Base-by-base conservation (phyloP, 2,888 invertebrate species). In the Galerucella nymphaeae region DNA sequence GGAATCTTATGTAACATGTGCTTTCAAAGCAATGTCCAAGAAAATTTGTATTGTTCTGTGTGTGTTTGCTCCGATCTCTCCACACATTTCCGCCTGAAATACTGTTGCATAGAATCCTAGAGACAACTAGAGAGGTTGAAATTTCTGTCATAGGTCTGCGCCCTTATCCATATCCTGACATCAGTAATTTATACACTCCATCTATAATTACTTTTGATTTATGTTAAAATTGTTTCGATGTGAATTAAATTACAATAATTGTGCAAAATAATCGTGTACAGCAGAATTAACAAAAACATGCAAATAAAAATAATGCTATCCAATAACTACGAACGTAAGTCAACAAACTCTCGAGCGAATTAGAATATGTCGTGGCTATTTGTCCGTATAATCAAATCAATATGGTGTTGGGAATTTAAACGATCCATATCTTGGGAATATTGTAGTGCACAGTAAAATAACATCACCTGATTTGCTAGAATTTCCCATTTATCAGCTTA, bases 301-400 rank as follows among this genome's bases (percentile, higher is more conserved):
- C 6, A 48, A 14, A 6, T 48, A n/a, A 48, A 48, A 48, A 16
- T 48, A 48, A 48, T 48, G 8, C n/a, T 48, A n/a, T n/a, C 48
- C 48, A 48, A 48, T 48, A 48, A n/a, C n/a, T 53, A 53, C 18
- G 53, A 18, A 53, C 18, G 16, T 53, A 18, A 53, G 53, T 18
- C 53, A 18, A 18, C 18, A 53, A 53, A 53, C 58, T 23, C 14
- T 57, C 58, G 23, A 16, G 30, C 30, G 58, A 58, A 58, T 58
- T 58, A 58, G 58, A 30, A 30, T 57, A 57, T 58, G 58, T 23
- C 58, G 58, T 58, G 58, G 58, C 9, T 30, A 23, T 58, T 30
- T 58, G 58, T 58, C 58, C 58, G 23, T 58, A 23, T 23, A 30
- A 23, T 58, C 23, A 30, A 58, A 58, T 58, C 58, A 58, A 58